Percentiles rank a stretch among this genome's conserved stretches.
phyloP scores from a whole-genome alignment of 2,888 invertebrate species.

The Blomia tropicalis region DNA sequence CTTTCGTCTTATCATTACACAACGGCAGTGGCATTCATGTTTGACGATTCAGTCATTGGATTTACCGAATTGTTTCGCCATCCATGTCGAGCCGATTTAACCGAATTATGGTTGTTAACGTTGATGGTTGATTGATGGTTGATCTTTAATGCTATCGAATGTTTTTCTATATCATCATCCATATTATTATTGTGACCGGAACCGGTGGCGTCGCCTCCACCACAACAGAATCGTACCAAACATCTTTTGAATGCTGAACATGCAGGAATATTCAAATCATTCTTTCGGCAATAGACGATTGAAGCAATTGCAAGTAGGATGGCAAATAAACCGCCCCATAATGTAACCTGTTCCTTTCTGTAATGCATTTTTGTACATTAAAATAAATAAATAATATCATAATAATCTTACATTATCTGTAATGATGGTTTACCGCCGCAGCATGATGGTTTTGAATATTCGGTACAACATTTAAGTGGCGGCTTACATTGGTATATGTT shows the following conservation, averaged over 20 bases:
- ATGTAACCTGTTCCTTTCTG: slow-evolving; percentile 29
- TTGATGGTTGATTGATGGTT: neutral
- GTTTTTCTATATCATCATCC: neutral
- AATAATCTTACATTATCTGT: slow-evolving; percentile 30
- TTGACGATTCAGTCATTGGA: too few species aligned
- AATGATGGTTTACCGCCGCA: slow-evolving; percentile 29
- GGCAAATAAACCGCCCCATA: slow-evolving; percentile 30
- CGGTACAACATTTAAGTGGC: slow-evolving; percentile 29
- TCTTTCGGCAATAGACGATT: slow-evolving; percentile 29
- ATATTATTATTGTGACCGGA: neutral
- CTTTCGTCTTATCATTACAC: neutral
- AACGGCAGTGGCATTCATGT: too few species aligned
- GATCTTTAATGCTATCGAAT: neutral
- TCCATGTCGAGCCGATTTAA: neutral
- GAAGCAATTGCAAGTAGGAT: slow-evolving; percentile 28
- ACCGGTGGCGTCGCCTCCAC: neutral
- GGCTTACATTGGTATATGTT: slow-evolving; percentile 30
- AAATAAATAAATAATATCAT: neutral
- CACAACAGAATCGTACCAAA: slow-evolving; percentile 20
- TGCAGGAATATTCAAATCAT: slow-evolving; percentile 29
- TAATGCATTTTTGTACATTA: slow-evolving; percentile 15
- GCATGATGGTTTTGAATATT: slow-evolving; percentile 30
- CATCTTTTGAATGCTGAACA: slow-evolving; percentile 16
- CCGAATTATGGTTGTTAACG: neutral
- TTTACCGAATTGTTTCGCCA: slow-evolving; percentile 7